phyloP scores from a whole-genome alignment of 2,888 invertebrate species.

The Chrysotoxum bicinctum region DNA sequence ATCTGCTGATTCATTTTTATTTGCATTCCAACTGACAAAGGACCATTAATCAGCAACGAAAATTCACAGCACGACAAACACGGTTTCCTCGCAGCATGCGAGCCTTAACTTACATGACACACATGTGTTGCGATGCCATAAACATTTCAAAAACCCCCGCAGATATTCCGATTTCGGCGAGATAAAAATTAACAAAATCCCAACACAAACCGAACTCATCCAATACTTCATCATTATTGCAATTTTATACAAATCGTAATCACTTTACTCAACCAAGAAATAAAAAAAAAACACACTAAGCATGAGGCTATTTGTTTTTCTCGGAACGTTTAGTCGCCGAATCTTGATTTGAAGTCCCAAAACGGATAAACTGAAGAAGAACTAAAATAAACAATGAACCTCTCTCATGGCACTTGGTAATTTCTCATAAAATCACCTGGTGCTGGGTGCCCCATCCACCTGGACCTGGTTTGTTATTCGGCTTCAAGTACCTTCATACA shows the following conservation, averaged over 20 bases:
- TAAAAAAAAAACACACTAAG: background rate
- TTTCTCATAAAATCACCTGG: constrained; percentile 72
- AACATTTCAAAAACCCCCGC: constrained; percentile 22
- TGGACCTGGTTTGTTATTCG: constrained; percentile 21
- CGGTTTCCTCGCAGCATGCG: constrained; percentile 47
- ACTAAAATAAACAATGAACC: constrained; percentile 37
- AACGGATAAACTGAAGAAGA: background rate
- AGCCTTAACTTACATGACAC: constrained; percentile 34
- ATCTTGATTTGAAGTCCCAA: constrained; percentile 42
- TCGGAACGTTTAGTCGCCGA: constrained; percentile 54
- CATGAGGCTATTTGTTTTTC: constrained; percentile 58
- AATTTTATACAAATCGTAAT: constrained; percentile 17
- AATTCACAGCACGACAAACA: constrained; percentile 62
- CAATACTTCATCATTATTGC: constrained; percentile 29
- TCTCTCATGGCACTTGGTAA: constrained; percentile 46
- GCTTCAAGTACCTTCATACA: constrained; percentile 22
- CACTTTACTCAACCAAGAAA: background rate
- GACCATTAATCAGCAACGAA: constrained; percentile 47
- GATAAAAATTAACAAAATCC: constrained; percentile 21
- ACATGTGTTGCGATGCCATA: constrained; percentile 9
- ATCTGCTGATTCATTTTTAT: constrained; percentile 3
- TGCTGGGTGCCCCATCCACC: constrained; percentile 55
- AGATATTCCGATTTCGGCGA: constrained; percentile 12
- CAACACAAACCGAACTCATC: background rate
- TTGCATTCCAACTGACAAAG: background rate